Evolutionary conservation across 2,888 invertebrate species (phyloP), one percentile per base, ranked within the genome.

Genomic region (Mellilla xanthometata): DNA sequence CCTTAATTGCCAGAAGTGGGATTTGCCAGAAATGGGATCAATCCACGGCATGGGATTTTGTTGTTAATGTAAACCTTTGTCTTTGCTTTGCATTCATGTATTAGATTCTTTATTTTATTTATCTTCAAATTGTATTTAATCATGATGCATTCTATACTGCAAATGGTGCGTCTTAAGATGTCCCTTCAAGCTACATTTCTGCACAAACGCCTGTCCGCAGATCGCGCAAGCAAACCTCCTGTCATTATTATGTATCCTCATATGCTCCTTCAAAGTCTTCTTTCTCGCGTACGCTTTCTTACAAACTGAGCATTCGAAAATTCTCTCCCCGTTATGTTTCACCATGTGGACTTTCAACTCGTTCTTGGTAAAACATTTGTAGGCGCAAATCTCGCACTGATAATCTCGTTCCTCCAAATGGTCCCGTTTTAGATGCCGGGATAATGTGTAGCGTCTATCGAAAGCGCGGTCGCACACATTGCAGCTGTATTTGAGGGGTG

Each of bases 171-270:
- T 75, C 28, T 79, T 84, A 62, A 88, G 73, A 53, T 91, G 91
- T 9, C 79, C 74, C 29, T 81, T 83, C 28, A 91, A 61, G 38
- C 87, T 87, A 1, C 87, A 76, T 1, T 83, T 83, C 52, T 90
- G 90, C 0, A 89, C 84, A 40, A 91, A 91, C 0, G 80, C 66
- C 3, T 81, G 76, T 0, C 86, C 82, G 39, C 91, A 91, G 0
- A 83, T 68, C 4, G 72, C 68, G 53, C 91, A 91, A 0, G 77
- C 65, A 27, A 74, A 89, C 2, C 89, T 73, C 39, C 58, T 71
- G 15, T 68, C 71, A 43, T 77, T 74, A 34, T 66, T 71, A 51
- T 84, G 83, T 27, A 72, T 72, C 12, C 69, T 53, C 68, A 76
- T 65, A 45, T 81, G 82, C 11, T 72, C 68, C 12, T 57, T 67